Evolutionary conservation across 2,888 invertebrate species (phyloP).

Genomic region (Acheta domesticus): DNA sequence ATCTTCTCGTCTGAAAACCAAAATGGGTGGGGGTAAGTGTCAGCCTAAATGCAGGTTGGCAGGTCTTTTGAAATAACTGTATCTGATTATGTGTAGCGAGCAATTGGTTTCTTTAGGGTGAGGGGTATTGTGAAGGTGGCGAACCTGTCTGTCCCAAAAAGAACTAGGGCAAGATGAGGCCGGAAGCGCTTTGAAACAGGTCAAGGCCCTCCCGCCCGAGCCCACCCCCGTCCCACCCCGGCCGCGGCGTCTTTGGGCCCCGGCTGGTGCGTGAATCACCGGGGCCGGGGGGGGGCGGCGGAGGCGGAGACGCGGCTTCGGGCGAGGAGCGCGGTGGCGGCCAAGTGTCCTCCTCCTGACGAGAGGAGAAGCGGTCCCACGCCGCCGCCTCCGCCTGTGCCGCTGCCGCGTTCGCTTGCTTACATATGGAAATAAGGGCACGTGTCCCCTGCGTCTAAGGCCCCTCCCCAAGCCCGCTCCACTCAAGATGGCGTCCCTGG

Average conservation of each 20-base stretch:
- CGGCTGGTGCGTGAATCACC: background rate
- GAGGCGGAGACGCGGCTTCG: background rate
- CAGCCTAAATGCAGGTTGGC: too few relatives aligned
- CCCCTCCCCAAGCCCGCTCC: background rate
- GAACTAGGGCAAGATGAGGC: background rate
- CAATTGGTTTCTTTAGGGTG: too few relatives aligned
- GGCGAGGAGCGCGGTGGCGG: background rate
- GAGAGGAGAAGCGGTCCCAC: background rate
- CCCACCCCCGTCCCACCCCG: background rate
- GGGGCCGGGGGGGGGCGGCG: background rate
- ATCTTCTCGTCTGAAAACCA: too few relatives aligned
- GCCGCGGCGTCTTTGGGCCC: background rate
- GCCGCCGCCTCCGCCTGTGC: background rate
- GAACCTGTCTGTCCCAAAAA: background rate
- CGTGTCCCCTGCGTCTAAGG: background rate
- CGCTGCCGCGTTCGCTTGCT: conserved; percentile 1
- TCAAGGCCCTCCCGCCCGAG: background rate
- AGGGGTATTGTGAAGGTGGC: too few relatives aligned
- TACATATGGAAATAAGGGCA: conserved; percentile 18
- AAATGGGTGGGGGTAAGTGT: too few relatives aligned
- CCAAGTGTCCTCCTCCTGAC: background rate
- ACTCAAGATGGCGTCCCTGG: conserved; percentile 18
- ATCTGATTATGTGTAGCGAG: too few relatives aligned
- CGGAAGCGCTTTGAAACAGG: background rate
- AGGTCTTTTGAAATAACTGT: too few relatives aligned